Conservation (phyloP, 2,797 vertebrate genomes). For the Galaxias olidus region DNA sequence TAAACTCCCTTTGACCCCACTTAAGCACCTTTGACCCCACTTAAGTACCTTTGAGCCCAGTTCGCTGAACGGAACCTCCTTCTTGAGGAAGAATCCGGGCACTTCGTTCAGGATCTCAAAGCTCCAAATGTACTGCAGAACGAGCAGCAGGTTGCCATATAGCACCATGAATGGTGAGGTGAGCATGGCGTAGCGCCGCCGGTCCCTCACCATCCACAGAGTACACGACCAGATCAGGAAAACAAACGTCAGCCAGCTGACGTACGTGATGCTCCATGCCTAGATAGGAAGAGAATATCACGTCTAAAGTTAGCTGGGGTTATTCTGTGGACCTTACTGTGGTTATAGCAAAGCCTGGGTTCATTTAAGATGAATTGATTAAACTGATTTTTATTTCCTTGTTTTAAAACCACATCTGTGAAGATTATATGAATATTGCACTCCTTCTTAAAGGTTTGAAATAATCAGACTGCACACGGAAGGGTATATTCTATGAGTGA, state of each 20-base stretch:
- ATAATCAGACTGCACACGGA: too few species aligned
- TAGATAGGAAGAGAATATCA: constrained; percentile 40
- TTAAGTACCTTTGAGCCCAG: constrained; percentile 87
- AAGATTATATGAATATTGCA: too few species aligned
- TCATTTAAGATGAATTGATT: too few species aligned
- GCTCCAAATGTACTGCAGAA: constrained; percentile 93
- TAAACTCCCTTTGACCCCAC: too few species aligned
- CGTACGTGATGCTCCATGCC: constrained; percentile 97
- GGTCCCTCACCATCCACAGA: constrained; percentile 93
- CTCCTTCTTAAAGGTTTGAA: too few species aligned
- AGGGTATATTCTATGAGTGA: too few species aligned
- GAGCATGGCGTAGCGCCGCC: constrained; percentile 93
- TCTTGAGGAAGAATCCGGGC: constrained; percentile 81
- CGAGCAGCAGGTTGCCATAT: constrained; percentile 88
- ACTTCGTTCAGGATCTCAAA: constrained; percentile 77
- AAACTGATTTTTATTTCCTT: too few species aligned
- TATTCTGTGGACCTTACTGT: too few species aligned
- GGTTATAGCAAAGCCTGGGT: too few species aligned
- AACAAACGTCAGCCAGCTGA: constrained; percentile 96
- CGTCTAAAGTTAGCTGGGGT: too few species aligned
- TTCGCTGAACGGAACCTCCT: constrained; percentile 78
- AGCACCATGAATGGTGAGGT: constrained; percentile 96
- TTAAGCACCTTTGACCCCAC: background rate
- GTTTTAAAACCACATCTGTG: too few species aligned
- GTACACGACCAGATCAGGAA: constrained; percentile 94